These are phyloP conservation scores for Pardosa pseudoannulata DNA, from an alignment of 2,888 invertebrate species.

Conservation along the genomic window DNA sequence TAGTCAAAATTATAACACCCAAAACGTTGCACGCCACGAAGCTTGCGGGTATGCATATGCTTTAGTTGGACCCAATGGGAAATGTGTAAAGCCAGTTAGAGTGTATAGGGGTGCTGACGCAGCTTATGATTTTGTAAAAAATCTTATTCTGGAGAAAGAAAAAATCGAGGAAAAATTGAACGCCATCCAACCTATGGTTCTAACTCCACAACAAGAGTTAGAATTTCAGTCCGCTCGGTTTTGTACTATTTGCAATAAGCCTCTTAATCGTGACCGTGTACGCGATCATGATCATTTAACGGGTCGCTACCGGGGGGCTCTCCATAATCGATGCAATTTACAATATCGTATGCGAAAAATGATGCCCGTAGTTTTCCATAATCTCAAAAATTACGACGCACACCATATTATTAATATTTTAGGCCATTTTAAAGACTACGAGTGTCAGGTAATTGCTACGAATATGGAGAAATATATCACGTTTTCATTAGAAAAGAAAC, in stretches of 20 bases:
- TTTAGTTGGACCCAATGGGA: neutral
- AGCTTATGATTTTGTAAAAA: neutral
- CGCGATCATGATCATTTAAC: conserved; percentile 4
- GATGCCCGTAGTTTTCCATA: conserved; percentile 4
- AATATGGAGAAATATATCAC: conserved; percentile 3
- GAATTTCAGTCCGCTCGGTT: neutral
- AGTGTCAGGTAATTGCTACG: neutral
- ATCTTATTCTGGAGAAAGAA: neutral
- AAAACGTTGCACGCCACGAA: neutral
- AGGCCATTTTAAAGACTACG: neutral
- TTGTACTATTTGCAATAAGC: neutral
- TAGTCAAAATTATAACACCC: neutral
- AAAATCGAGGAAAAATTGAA: neutral
- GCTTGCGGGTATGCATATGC: conserved; percentile 3
- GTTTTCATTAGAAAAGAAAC: neutral
- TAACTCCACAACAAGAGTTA: neutral
- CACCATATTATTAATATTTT: neutral
- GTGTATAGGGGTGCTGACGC: neutral
- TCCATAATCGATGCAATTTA: neutral
- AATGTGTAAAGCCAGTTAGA: neutral
- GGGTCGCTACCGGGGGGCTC: neutral
- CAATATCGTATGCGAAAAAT: neutral
- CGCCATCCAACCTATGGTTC: neutral
- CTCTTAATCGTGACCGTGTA: neutral
- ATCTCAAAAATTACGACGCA: conserved; percentile 13